Base-by-base conservation (phyloP, 2,888 invertebrate species). In the Pediacus dermestoides region DNA sequence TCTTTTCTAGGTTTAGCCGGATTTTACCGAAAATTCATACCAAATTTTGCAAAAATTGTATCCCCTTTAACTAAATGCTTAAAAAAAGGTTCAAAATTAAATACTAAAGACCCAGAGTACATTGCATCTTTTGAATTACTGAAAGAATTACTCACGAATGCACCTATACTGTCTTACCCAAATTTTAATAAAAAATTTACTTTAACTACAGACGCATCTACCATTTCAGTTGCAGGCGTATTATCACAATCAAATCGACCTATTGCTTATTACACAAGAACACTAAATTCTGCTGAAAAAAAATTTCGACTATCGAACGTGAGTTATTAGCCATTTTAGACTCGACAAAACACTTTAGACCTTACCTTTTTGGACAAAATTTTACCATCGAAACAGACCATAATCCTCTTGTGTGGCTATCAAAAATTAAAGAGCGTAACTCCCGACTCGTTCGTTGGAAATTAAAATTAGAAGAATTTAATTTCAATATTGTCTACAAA, bases 281-380 rank as follows among this genome's bases (percentile, higher is more conserved):
- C 48, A 3, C 27, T 52, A 14, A 55, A 55, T 34, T 36, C 46
- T 4, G 46, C 50, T 1, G 48, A 52, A 35, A 39, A 21, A 23
- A 50, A 55, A 25, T 52, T 23, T 46, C 37, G 1, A 53, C 52
- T n/a, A 53, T 50, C 8, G 50, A 54, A 31, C 30, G 33, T 25
- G 47, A 53, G 37, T 33, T 50, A 4, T 30, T 54, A 21, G 26
- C 46, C 6, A 53, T 54, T 2, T 38, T 50, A 21, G 42, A 49
- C 31, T 34, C 41, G 3, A 42, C 44, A 11, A 54, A 50, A 45
- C 47, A 50, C 37, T 54, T 53, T 34, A 9, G 53, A 6, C 43
- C 47, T 10, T 51, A 54, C 21, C 16, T 53, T 7, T 51, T 38
- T 27, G 53, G 48, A n/a, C 22, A 33, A 16, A 27, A 46, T 26